phyloP scores from a whole-genome alignment of 2,113 vertebrate genomes.

The Solea senegalensis region DNA sequence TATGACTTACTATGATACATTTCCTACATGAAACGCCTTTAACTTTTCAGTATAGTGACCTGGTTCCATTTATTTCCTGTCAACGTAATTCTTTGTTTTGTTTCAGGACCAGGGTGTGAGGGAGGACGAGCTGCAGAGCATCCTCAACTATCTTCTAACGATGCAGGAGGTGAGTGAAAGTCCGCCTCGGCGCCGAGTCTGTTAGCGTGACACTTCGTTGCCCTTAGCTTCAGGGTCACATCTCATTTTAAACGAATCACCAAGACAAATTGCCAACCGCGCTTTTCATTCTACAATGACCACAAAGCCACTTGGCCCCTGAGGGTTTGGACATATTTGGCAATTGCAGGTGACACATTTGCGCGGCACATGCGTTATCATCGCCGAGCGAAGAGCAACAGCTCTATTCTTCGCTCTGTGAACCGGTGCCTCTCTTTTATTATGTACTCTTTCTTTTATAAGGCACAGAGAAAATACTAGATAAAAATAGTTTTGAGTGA shows the following conservation, averaged over 20 bases:
- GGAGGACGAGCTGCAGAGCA: slow-evolving; percentile 97
- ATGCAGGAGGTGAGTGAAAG: slow-evolving; percentile 90
- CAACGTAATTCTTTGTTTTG: background rate
- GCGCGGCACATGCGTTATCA: background rate
- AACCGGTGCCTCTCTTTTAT: background rate
- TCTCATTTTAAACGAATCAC: slow-evolving; percentile 13
- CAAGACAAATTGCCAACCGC: background rate
- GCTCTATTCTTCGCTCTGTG: background rate
- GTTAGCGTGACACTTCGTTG: slow-evolving; percentile 17
- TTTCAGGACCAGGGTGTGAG: slow-evolving; percentile 95
- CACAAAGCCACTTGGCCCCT: background rate
- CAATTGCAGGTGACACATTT: slow-evolving; percentile 4
- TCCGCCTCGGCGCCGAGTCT: background rate
- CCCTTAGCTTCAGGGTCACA: slow-evolving; percentile 22
- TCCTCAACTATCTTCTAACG: slow-evolving; percentile 95
- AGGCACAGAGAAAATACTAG: no score
- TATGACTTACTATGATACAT: no score
- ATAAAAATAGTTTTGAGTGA: no score
- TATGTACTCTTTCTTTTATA: background rate
- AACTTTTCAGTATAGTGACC: background rate
- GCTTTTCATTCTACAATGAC: background rate
- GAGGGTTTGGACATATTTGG: slow-evolving; percentile 15
- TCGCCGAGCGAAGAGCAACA: slow-evolving; percentile 11
- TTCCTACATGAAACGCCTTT: no score
- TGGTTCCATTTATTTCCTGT: background rate